Conservation (phyloP, 1,140 invertebrate genomes). For the Platorchestia sp. region DNA sequence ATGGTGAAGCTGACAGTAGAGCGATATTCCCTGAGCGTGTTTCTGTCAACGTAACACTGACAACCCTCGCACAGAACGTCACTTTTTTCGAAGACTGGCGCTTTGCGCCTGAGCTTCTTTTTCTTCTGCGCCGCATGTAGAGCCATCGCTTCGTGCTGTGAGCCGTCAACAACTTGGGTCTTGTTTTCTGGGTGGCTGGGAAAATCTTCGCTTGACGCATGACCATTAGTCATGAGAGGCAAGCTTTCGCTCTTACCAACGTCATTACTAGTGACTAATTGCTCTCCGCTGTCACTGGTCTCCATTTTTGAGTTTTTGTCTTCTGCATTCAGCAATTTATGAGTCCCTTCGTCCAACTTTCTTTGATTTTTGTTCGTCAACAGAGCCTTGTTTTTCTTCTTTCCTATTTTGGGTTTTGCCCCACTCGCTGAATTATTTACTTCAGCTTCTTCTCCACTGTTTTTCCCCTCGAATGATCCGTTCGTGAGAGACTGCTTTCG, state of each 20-base stretch:
- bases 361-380: background rate
- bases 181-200: conserved; percentile 38
- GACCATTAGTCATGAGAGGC: conserved; percentile 45
- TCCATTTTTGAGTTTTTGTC: background rate
- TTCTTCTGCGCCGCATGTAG: background rate
- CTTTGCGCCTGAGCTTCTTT: conserved; percentile 36
- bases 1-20: conserved; percentile 56
- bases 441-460: background rate
- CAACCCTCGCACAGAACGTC: conserved; percentile 45
- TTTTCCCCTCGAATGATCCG: background rate
- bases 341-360: background rate
- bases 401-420: conserved; percentile 3
- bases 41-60: conserved; percentile 45
- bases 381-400: conserved; percentile 39
- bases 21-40: conserved; percentile 56
- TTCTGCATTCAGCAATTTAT: conserved; percentile 7
- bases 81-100: conserved; percentile 32
- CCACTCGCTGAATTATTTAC: background rate
- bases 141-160: background rate
- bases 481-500: background rate
- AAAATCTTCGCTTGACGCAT: conserved; percentile 33
- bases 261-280: conserved; percentile 43
- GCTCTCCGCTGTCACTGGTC: background rate
- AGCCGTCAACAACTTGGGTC: conserved; percentile 23
- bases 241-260: conserved; percentile 21